Percentiles rank a stretch among this genome's conserved stretches.
phyloP scores from a whole-genome alignment of 2,888 invertebrate genomes.

The Lymantria dispar region DNA sequence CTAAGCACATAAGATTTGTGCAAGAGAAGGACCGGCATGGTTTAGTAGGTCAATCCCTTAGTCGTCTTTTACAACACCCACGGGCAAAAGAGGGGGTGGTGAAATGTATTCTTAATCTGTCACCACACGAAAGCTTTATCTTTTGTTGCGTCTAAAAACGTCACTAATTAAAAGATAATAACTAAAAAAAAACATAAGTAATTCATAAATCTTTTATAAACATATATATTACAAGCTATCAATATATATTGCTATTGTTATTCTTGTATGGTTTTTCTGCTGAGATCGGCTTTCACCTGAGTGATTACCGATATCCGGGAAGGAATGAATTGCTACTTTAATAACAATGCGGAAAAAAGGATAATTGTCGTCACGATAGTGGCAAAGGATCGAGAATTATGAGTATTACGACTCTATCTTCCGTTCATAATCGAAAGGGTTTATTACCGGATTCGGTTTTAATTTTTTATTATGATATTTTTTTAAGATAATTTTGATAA shows the following conservation, averaged over 20 bases:
- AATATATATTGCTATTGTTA: slow-evolving; percentile 5
- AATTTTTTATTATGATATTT: slow-evolving; percentile 12
- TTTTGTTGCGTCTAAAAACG: no score
- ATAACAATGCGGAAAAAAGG: slow-evolving; percentile 67
- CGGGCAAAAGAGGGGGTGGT: no score
- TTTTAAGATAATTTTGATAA: slow-evolving; percentile 2
- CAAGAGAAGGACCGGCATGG: no score
- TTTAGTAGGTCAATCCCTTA: no score
- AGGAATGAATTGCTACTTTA: slow-evolving; percentile 58
- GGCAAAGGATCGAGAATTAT: slow-evolving; percentile 22
- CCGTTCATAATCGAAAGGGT: slow-evolving; percentile 16
- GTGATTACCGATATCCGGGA: slow-evolving; percentile 79
- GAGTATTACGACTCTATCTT: slow-evolving; percentile 24
- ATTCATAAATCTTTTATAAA: no score
- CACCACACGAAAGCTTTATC: no score
- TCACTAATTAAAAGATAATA: no score
- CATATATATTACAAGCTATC: no score
- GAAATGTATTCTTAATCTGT: no score
- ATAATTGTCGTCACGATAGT: slow-evolving; percentile 66
- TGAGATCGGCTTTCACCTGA: slow-evolving; percentile 54
- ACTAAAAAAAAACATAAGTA: no score
- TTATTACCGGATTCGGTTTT: slow-evolving; percentile 23
- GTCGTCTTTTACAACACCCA: no score
- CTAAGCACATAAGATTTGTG: no score
- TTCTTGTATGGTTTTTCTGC: slow-evolving; percentile 40